Conservation (phyloP, 2,113 vertebrate genomes). For the Platycercus adscitus region DNA sequence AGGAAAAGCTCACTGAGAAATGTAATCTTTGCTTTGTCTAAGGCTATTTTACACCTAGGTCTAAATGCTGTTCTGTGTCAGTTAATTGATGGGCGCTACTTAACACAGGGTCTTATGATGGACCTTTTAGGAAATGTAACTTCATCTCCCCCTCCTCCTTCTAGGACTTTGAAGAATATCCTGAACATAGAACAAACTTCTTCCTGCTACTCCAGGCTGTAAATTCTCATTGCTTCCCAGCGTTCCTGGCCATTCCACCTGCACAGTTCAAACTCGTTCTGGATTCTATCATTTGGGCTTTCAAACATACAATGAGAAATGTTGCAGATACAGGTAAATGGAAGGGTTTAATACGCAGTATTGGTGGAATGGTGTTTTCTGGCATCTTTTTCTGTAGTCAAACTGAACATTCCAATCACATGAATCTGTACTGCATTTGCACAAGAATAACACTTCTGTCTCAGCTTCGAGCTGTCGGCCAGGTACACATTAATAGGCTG, state of each 20-base stretch:
- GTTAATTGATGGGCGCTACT: background rate
- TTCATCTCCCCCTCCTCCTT: background rate
- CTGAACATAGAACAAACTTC: constrained; percentile 98
- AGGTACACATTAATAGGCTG: background rate
- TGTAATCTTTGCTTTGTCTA: background rate
- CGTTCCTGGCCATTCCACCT: constrained; percentile 97
- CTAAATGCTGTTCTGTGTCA: background rate
- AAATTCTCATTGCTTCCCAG: constrained; percentile 98
- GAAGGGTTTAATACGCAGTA: background rate
- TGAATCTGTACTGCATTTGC: background rate
- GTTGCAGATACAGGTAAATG: constrained; percentile 95
- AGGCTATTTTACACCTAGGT: background rate
- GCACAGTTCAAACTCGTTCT: constrained; percentile 98
- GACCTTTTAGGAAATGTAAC: background rate
- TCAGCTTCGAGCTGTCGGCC: background rate
- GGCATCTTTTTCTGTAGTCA: background rate
- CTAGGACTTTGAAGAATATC: constrained; percentile 98
- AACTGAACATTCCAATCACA: background rate
- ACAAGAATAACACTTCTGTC: background rate
- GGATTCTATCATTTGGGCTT: constrained; percentile 99
- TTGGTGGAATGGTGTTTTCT: background rate
- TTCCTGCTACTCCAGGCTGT: constrained; percentile 98
- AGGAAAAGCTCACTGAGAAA: background rate
- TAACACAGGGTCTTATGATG: background rate
- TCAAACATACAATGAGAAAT: constrained; percentile 99